phyloP scores from a whole-genome alignment of 2,797 vertebrate genomes.

The Cetoscarus ocellatus region DNA sequence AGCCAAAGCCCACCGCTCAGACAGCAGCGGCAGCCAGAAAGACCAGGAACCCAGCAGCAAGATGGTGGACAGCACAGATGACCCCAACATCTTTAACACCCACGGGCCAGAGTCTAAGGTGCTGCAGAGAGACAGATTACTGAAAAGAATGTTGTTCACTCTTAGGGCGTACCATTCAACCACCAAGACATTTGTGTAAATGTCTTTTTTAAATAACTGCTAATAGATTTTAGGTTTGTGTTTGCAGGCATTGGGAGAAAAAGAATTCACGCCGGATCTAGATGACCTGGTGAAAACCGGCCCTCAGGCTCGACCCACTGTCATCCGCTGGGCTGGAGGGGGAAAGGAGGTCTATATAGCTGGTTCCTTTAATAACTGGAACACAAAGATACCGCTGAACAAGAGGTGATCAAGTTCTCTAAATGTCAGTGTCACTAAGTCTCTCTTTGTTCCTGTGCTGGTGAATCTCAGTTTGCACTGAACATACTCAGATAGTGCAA shows the following conservation, averaged over 20 bases:
- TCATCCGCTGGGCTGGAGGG: slow-evolving; percentile 96
- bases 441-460: neutral
- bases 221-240: neutral
- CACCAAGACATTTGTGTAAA: neutral
- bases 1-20: slow-evolving; percentile 89
- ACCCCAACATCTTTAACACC: slow-evolving; percentile 94
- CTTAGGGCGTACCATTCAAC: neutral
- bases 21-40: slow-evolving; percentile 87
- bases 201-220: neutral
- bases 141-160: neutral
- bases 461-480: neutral
- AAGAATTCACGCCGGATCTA: slow-evolving; percentile 92
- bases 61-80: slow-evolving; percentile 97
- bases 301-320: slow-evolving; percentile 94
- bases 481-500: neutral
- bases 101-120: slow-evolving; percentile 91
- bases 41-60: slow-evolving; percentile 90
- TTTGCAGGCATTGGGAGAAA: slow-evolving; percentile 82
- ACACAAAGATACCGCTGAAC: slow-evolving; percentile 95
- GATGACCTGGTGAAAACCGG: slow-evolving; percentile 90
- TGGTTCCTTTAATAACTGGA: slow-evolving; percentile 98
- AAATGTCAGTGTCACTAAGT: neutral
- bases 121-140: neutral
- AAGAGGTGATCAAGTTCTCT: slow-evolving; percentile 87
- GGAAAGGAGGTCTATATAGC: slow-evolving; percentile 97